Percentiles rank a stretch among this genome's conserved stretches.
phyloP scores from a whole-genome alignment of 2,888 invertebrate genomes.

The Temnothorax unifasciatus region DNA sequence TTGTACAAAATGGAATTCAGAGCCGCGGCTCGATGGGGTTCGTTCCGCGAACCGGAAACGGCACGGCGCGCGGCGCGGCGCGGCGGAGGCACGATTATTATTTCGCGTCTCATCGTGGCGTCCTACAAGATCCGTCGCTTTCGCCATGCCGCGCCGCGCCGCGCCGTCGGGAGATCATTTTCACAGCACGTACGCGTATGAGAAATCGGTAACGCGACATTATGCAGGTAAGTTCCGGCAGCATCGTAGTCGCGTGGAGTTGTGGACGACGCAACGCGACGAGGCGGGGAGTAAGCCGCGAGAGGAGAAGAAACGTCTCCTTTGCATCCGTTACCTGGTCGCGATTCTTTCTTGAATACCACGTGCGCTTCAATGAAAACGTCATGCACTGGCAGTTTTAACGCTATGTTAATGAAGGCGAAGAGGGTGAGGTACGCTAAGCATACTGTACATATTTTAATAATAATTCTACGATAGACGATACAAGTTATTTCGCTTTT shows the following conservation, averaged over 20 bases:
- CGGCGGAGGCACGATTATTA: slow-evolving; percentile 35
- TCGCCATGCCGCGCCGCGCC: slow-evolving; percentile 74
- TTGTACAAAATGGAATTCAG: slow-evolving; percentile 25
- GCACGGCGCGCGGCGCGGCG: too few species aligned
- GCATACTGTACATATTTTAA: not conserved
- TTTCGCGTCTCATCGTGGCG: slow-evolving; percentile 31
- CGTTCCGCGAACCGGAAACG: slow-evolving; percentile 21
- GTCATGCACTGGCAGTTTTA: slow-evolving; percentile 11
- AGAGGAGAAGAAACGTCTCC: slow-evolving; percentile 17
- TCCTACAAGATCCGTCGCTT: slow-evolving; percentile 78
- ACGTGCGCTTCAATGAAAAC: slow-evolving; percentile 44
- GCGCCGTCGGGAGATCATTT: slow-evolving; percentile 75
- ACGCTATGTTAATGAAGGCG: slow-evolving; percentile 15
- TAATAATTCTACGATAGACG: slow-evolving; percentile 1
- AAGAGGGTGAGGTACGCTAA: slow-evolving; percentile 14
- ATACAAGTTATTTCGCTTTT: slow-evolving; percentile 24
- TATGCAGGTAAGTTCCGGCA: slow-evolving; percentile 73
- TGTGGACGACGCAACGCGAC: too few species aligned
- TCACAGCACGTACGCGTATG: slow-evolving; percentile 73
- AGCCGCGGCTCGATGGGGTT: slow-evolving; percentile 29
- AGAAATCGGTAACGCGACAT: slow-evolving; percentile 78
- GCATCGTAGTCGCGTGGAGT: slow-evolving; percentile 2
- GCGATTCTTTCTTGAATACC: slow-evolving; percentile 28
- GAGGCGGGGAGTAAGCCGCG: too few species aligned
- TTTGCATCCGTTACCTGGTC: slow-evolving; percentile 10